Base-by-base conservation (phyloP, 2,888 invertebrate species). In the Plagodis pulveraria region DNA sequence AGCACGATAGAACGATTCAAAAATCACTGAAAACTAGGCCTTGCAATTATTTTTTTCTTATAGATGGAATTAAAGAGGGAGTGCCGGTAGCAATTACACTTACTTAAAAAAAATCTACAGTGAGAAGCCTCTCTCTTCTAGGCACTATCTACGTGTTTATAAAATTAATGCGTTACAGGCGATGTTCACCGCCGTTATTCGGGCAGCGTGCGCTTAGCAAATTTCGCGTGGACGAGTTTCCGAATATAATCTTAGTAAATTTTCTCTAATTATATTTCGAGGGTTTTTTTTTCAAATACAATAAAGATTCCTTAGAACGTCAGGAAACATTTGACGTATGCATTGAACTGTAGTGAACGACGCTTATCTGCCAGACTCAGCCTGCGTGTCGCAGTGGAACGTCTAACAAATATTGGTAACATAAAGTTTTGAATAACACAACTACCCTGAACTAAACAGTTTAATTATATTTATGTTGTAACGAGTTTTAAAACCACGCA, bases 381-480 rank as follows among this genome's bases (percentile, higher is more conserved):
- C 4, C 22, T 22, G 1, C 22, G 1, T 22, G 22, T 22, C 45
- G 36, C 59, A 46, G 51, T 43, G 65, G 62, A 60, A 58, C 58
- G 46, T 56, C 48, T 2, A 4, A 22, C 22, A 1, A 22, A 22
- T 22, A 22, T 4, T 52, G 50, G 48, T 59, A 59, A 46, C 55
- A 58, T 60, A 62, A 22, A 60, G 60, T 46, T 57, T 54, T 38
- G 63, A 63, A 58, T 63, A 51, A 43, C 53, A 38, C 57, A 36
- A 59, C 58, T 53, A 47, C 53, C 57, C 63, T 56, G 45, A 35
- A 60, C 58, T 34, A 58, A 42, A 54, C 49, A 48, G 48, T 36
- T 42, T 48, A 35, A 38, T 45, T 44, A 10, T 33, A 34, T 0
- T 9, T 42, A 7, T 11, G 47, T 41, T 57, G 42, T 36, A 42